Evolutionary conservation across 2,888 invertebrate genomes (phyloP), one percentile per base, ranked within the genome.

Genomic region (Nomada ferruginata): DNA sequence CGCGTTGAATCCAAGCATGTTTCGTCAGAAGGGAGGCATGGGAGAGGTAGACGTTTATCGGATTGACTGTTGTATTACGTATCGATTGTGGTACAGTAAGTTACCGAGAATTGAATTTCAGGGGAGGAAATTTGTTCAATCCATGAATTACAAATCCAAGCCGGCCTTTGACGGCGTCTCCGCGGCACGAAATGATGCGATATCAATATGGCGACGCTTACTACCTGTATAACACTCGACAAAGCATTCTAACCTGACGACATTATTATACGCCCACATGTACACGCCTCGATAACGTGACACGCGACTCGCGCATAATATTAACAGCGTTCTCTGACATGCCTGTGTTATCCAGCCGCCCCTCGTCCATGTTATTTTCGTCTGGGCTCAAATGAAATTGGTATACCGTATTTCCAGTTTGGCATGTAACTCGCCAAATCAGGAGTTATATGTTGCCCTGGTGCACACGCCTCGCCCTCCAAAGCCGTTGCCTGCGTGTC

Each of bases 81-180:
- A 72, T 68, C 60, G 66, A 83, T 57, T 61, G 77, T 55, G n/a
- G 55, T 26, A n/a, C 29, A 23, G 55, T 77, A 71, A 83, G 74
- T 77, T 80, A 80, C 83, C 81, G 71, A 83, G 80, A 85, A 83
- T 83, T 83, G 78, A 85, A 78, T 85, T 84, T 78, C 75, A 79
- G 52, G 71, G 69, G 47, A 73, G 52, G 60, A 66, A 72, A 63
- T 71, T 50, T 20, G 69, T 47, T 55, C 60, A 23, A 68, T 63
- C 66, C 68, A 76, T 80, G 78, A 71, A 79, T 84, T 79, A 84
- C 76, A 79, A 85, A 85, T 82, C 76, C 65, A 36, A 23, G 57
- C 42, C 47, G 61, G 65, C 76, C 79, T 84, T 85, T 84, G 84
- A 61, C 71, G 65, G 61, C 61, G 55, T 69, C 72, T 69, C 36